Conservation (phyloP, 2,113 vertebrate species). For the Cavia aperea region DNA sequence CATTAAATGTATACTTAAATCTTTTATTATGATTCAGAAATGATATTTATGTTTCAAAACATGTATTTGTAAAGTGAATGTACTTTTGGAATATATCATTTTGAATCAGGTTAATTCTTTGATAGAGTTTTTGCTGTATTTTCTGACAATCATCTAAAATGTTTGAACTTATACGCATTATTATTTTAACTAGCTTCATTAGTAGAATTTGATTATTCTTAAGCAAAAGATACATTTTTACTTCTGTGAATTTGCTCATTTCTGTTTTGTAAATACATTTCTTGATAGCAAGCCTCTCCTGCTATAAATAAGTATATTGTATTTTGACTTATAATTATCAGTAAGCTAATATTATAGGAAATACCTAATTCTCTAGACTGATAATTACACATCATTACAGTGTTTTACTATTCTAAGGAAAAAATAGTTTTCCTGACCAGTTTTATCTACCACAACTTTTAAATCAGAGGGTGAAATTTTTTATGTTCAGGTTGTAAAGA, state of each 20-base stretch:
- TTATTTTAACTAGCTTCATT: not conserved
- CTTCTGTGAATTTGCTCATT: not conserved
- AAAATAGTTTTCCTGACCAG: not conserved
- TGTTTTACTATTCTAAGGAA: not conserved
- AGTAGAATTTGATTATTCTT: constrained; percentile 29
- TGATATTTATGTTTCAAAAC: constrained; percentile 42
- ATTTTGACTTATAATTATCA: not conserved
- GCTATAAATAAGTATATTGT: not conserved
- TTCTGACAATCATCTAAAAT: not conserved
- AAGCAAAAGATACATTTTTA: not conserved
- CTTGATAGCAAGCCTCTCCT: not conserved
- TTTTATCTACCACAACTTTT: constrained; percentile 20
- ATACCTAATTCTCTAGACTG: not conserved
- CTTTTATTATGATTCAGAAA: constrained; percentile 15
- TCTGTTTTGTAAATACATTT: constrained; percentile 8
- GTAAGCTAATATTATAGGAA: not conserved
- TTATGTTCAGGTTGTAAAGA: not conserved
- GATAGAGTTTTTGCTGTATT: not conserved
- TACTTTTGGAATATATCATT: constrained; percentile 16
- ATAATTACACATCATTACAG: not conserved
- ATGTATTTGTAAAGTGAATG: constrained; percentile 31
- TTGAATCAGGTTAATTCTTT: constrained; percentile 8
- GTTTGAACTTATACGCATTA: not conserved
- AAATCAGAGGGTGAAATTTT: not conserved
- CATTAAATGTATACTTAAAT: constrained; percentile 15